phyloP scores from a whole-genome alignment of 2,113 vertebrate species.

The Gymnocephalus cernua region DNA sequence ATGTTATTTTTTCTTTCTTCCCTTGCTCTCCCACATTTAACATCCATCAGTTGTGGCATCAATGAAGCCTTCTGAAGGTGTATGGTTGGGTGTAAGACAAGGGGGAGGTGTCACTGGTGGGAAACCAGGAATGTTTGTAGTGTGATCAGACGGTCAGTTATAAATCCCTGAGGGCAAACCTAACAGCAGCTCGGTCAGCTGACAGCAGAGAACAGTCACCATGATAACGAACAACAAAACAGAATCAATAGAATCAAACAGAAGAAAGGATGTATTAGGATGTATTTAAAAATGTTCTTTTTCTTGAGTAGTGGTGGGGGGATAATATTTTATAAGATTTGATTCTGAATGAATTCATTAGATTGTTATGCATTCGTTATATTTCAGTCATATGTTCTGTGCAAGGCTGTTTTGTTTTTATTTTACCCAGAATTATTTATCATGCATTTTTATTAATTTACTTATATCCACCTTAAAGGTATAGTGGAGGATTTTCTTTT shows the following conservation, averaged over 20 bases:
- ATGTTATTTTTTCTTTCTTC: background rate
- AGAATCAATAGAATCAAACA: background rate
- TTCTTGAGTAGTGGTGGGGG: too few relatives aligned
- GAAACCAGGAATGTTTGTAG: conserved; percentile 12
- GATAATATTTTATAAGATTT: too few relatives aligned
- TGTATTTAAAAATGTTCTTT: background rate
- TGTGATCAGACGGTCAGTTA: conserved; percentile 1
- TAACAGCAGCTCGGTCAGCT: conserved; percentile 39
- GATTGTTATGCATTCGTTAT: background rate
- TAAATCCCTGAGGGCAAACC: background rate
- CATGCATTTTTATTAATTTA: too few relatives aligned
- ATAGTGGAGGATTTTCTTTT: too few relatives aligned
- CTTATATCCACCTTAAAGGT: too few relatives aligned
- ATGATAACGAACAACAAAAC: background rate
- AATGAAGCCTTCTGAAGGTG: conserved; percentile 1
- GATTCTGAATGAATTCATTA: background rate
- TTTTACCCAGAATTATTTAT: too few relatives aligned
- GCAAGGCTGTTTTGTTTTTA: too few relatives aligned
- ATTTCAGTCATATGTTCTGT: too few relatives aligned
- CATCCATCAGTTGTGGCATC: background rate
- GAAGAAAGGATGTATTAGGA: background rate
- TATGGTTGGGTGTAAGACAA: background rate
- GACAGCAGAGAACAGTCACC: conserved; percentile 14
- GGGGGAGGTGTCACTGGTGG: background rate
- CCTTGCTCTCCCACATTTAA: conserved; percentile 11